A percentile compares a stretch with the other conserved stretches of the same genome.
These are phyloP conservation scores for Andrena haemorrhoa DNA, from an alignment of 2,888 invertebrate genomes.

Conservation along the genomic window DNA sequence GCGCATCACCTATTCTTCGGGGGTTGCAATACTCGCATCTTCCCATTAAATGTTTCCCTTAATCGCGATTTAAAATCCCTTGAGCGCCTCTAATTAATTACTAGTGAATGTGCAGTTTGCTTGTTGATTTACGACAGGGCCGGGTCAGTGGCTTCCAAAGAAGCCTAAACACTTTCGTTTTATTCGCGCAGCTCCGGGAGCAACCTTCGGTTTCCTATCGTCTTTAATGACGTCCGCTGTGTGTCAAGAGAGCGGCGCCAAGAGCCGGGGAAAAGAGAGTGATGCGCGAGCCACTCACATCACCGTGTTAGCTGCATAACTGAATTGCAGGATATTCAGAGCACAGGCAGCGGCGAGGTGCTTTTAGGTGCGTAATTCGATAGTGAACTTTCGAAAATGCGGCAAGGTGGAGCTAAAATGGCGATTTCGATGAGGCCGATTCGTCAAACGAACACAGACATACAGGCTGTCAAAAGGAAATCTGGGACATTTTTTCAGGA, in stretches of 20 bases:
- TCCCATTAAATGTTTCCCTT: no score
- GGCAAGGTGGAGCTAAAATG: slow-evolving; percentile 57
- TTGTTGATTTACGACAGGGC: no score
- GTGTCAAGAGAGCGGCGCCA: slow-evolving; percentile 37
- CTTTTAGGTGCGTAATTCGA: slow-evolving; percentile 77
- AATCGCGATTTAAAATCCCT: no score
- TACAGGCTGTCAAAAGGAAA: not conserved
- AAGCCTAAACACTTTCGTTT: slow-evolving; percentile 17
- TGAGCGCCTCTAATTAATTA: no score
- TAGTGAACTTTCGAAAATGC: slow-evolving; percentile 77
- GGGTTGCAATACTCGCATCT: no score
- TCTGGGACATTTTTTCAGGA: slow-evolving; percentile 10
- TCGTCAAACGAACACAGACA: slow-evolving; percentile 29
- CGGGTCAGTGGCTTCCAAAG: no score
- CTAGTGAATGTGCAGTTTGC: no score
- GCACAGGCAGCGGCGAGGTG: slow-evolving; percentile 70
- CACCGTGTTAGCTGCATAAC: slow-evolving; percentile 72
- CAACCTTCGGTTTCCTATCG: slow-evolving; percentile 37
- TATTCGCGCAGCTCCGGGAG: slow-evolving; percentile 2
- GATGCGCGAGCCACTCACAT: slow-evolving; percentile 65
- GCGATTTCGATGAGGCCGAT: slow-evolving; percentile 31
- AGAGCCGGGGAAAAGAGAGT: slow-evolving; percentile 53
- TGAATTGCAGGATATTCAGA: slow-evolving; percentile 76
- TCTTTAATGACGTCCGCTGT: slow-evolving; percentile 41
- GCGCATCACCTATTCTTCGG: no score